Evolutionary conservation across 2,113 vertebrate species (phyloP).

Genomic region (Lipotes vexillifer): DNA sequence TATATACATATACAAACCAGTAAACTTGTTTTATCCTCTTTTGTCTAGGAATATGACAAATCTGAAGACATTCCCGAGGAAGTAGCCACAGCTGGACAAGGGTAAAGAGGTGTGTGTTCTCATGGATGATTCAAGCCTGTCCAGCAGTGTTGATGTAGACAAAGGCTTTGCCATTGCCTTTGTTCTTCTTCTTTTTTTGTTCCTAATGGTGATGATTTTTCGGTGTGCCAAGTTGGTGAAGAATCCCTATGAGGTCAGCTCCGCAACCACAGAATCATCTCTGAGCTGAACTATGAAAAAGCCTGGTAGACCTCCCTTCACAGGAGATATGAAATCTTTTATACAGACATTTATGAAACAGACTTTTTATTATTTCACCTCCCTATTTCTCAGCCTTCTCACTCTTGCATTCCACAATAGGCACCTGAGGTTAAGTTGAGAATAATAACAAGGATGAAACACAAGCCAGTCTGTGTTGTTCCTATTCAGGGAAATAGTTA

Average conservation of each 20-base stretch:
- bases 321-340: not conserved
- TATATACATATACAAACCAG: not conserved
- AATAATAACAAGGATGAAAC: constrained; percentile 1
- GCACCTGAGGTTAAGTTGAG: not conserved
- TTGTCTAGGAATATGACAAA: constrained; percentile 28
- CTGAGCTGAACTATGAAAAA: constrained; percentile 38
- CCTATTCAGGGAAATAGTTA: not conserved
- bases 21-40: constrained; percentile 10
- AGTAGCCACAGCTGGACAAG: not conserved
- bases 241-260: constrained; percentile 90
- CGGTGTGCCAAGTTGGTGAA: constrained; percentile 89
- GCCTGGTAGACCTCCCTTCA: not conserved
- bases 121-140: constrained; percentile 81
- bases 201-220: constrained; percentile 88
- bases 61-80: not conserved
- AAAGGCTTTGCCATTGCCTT: constrained; percentile 88
- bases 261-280: constrained; percentile 68
- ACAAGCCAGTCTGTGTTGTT: not conserved
- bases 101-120: not conserved
- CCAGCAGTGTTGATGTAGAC: constrained; percentile 86
- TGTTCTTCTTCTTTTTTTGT: constrained; percentile 85
- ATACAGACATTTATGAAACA: not conserved
- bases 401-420: not conserved
- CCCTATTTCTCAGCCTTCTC: not conserved
- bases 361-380: not conserved